These are phyloP conservation scores for Balaeniceps rex DNA, from an alignment of 2,113 vertebrate genomes.

Conservation along the genomic window DNA sequence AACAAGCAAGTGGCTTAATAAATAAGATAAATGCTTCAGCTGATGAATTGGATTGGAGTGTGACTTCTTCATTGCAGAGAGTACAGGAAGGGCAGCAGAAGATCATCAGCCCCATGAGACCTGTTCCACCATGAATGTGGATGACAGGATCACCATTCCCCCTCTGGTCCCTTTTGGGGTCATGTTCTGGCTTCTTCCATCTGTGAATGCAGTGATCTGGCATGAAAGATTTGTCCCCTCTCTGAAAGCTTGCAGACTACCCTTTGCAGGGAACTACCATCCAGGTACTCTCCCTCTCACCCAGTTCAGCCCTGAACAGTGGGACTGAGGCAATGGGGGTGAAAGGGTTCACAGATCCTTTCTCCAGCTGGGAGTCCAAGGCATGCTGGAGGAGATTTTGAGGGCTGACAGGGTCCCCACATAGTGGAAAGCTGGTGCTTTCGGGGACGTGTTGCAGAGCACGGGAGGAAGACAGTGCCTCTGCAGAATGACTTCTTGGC, in stretches of 20 bases:
- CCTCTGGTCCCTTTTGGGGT: background rate
- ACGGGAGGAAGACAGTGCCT: accelerated
- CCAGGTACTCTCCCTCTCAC: background rate
- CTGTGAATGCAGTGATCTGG: background rate
- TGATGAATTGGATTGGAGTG: background rate
- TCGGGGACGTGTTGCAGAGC: background rate
- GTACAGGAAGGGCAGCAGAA: background rate
- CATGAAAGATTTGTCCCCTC: background rate
- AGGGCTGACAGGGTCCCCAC: background rate
- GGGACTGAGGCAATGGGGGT: background rate
- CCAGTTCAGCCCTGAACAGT: background rate
- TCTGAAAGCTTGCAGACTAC: background rate
- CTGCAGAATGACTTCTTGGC: background rate
- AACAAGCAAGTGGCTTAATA: background rate
- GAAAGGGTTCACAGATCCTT: background rate
- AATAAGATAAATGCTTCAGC: background rate
- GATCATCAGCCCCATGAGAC: background rate
- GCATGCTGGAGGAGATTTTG: background rate
- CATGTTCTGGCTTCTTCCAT: background rate
- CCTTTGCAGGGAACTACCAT: background rate
- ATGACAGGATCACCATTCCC: background rate
- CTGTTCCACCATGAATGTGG: background rate
- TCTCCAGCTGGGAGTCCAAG: background rate
- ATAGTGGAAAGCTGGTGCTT: background rate
- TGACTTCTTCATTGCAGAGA: background rate